These are phyloP conservation scores for Amblyornis subalaris DNA, from an alignment of 2,113 vertebrate genomes.

Conservation along the genomic window DNA sequence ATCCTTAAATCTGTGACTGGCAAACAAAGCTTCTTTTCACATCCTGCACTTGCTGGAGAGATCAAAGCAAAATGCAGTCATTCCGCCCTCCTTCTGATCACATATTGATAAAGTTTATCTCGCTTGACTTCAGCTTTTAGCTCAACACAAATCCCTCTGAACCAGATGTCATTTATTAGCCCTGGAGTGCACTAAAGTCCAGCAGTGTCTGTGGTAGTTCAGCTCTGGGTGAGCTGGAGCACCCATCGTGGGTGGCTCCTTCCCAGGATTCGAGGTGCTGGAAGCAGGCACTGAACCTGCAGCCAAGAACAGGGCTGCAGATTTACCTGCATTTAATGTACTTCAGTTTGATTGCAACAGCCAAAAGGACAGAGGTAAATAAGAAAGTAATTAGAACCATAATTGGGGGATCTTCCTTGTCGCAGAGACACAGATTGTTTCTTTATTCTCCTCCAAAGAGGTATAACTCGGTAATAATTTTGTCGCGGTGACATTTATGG, in stretches of 20 bases:
- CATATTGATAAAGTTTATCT: slow-evolving; percentile 57
- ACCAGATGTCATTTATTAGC: neutral
- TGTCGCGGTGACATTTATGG: neutral
- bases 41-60: neutral
- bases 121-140: neutral
- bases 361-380: slow-evolving; percentile 52
- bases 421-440: slow-evolving; percentile 14
- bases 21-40: slow-evolving; percentile 15
- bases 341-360: slow-evolving; percentile 41
- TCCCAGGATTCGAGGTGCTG: neutral
- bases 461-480: slow-evolving; percentile 16
- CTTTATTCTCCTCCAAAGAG: slow-evolving; percentile 48
- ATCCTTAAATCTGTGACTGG: neutral
- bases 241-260: neutral
- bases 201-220: neutral
- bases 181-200: neutral
- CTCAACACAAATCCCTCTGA: neutral
- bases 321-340: slow-evolving; percentile 32
- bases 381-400: slow-evolving; percentile 57
- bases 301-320: neutral
- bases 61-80: slow-evolving; percentile 24
- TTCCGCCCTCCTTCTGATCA: slow-evolving; percentile 18
- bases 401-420: slow-evolving; percentile 57
- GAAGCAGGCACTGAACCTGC: neutral
- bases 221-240: neutral